Conservation (phyloP, 2,888 invertebrate species). For the Melangyna quadrimaculata region DNA sequence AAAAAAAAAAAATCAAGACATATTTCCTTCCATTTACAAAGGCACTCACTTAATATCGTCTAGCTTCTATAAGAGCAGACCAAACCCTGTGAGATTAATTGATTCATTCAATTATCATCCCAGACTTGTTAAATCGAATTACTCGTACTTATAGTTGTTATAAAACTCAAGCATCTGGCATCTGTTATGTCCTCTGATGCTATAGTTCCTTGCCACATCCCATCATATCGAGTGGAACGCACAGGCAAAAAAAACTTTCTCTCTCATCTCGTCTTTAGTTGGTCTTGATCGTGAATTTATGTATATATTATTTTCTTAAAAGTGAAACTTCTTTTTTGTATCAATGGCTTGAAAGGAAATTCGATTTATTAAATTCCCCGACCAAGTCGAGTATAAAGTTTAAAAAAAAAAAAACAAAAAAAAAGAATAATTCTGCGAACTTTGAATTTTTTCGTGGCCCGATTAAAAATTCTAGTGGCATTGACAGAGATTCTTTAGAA, state of each 20-base stretch:
- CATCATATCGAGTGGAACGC: not conserved
- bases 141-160: conserved; percentile 13
- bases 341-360: conserved; percentile 21
- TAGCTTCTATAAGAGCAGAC: not conserved
- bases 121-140: conserved; percentile 30
- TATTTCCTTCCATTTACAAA: conserved; percentile 2
- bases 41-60: conserved; percentile 1
- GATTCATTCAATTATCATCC: conserved; percentile 34
- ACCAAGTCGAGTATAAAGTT: not conserved
- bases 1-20: not conserved
- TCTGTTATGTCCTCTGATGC: not conserved
- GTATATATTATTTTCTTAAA: conserved; percentile 1
- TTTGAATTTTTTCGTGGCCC: conserved; percentile 19
- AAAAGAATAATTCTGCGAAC: conserved; percentile 11
- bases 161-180: conserved; percentile 5
- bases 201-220: not conserved
- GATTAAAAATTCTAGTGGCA: conserved; percentile 26
- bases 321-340: conserved; percentile 33
- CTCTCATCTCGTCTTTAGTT: not conserved
- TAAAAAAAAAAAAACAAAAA: not conserved
- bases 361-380: conserved; percentile 18
- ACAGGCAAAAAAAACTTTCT: conserved; percentile 20
- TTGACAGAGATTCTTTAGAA: conserved; percentile 1
- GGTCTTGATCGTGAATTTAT: conserved; percentile 5
- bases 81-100: conserved; percentile 9